phyloP scores from a whole-genome alignment of 2,888 invertebrate genomes.

The Geophilus truncorum region DNA sequence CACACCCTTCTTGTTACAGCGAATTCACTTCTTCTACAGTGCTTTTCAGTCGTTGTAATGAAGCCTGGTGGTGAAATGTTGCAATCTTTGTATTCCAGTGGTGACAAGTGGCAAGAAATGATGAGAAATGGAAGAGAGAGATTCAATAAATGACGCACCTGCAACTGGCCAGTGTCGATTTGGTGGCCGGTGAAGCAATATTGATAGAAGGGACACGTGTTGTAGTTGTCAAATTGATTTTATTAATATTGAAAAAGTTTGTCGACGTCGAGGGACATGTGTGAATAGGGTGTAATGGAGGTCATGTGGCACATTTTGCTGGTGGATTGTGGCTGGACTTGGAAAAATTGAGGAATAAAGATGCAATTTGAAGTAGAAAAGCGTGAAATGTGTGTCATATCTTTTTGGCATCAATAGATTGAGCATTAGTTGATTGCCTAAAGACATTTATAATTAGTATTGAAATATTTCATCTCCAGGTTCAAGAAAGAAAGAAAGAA shows the following conservation, averaged over 20 bases:
- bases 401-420: no score
- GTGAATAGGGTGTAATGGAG: background rate
- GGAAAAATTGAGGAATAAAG: background rate
- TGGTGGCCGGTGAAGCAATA: background rate
- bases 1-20: background rate
- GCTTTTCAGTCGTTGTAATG: background rate
- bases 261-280: background rate
- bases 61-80: background rate
- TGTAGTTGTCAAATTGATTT: background rate
- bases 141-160: slow-evolving; percentile 19
- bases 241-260: background rate
- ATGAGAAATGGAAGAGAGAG: background rate
- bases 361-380: no score
- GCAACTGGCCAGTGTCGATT: background rate
- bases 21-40: background rate
- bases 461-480: no score
- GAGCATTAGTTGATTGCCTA: no score
- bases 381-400: no score
- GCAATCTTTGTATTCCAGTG: slow-evolving; percentile 21
- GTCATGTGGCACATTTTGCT: background rate
- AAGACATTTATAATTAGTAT: no score
- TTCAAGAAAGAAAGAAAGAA: no score
- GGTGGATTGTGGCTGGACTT: background rate
- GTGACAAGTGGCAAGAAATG: slow-evolving; percentile 15
- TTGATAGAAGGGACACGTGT: background rate